Base-by-base conservation (phyloP, 2,113 vertebrate genomes). In the Ranitomeya imitator region DNA sequence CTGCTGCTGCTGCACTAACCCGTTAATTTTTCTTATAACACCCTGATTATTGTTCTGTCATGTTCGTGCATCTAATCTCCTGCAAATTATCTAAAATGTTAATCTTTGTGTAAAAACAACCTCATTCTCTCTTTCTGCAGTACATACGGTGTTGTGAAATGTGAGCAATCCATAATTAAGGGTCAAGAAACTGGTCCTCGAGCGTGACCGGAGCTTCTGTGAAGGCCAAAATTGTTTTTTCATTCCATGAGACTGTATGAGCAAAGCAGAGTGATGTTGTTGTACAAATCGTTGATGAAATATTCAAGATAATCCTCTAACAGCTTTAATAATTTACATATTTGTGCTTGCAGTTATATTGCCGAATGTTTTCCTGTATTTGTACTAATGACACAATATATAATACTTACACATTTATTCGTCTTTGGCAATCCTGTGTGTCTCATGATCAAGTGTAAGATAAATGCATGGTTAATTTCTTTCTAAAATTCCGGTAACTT, bases 1-100 rank as follows among this genome's bases (percentile, higher is more conserved):
- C 90, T 55, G 78, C 54, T 57, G 55, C 79, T 89, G 90, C 86
- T 93, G 82, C 83, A 92, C 93, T 96, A 93, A 94, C 86, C 4
- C 91, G 90, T 84, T 65, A 51, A 57, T 57, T 69, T 74, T 11
- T 59, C 52, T 67, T 61, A 31, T 67, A 76, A 90, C 89, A 76
- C 83, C 85, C 91, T 91, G 61, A 92, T 89, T 91, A 92, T 84
- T 91, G 67, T 85, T 91, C 14, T 88, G 91, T 90, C 63, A 37
- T 91, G 69, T 19, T 59, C 92, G 85, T 91, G 60, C 4, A 78
- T 23, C 45, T 90, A 91, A 81, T 92, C 63, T 76, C 86, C 89
- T 91, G 65, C 31, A 11, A 89, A 90, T 76, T 87, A 87, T 37
- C 69, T 52, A 18, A 52, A 57, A 51, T 54, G 7, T 37, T 71